Evolutionary conservation across 2,797 vertebrate species (phyloP).

Genomic region (Argya squamiceps): DNA sequence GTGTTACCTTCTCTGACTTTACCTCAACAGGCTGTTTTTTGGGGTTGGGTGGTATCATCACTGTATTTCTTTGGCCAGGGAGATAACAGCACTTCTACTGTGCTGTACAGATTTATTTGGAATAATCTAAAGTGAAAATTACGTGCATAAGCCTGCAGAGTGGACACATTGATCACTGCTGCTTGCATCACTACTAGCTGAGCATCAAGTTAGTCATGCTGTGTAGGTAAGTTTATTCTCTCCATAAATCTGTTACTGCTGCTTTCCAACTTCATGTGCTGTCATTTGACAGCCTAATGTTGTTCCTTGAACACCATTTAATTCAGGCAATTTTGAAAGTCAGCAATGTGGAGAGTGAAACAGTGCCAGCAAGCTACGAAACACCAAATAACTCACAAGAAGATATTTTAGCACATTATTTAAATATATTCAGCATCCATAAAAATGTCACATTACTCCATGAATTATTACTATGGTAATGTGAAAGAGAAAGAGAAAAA

Average conservation of each 20-base stretch:
- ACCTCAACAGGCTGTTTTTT: background rate
- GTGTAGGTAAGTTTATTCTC: conserved; percentile 53
- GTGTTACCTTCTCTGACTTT: background rate
- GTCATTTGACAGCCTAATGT: background rate
- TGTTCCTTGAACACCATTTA: background rate
- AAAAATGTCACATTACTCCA: background rate
- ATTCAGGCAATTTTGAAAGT: background rate
- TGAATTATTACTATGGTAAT: background rate
- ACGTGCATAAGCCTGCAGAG: background rate
- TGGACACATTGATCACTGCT: conserved; percentile 4
- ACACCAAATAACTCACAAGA: background rate
- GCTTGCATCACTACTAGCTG: conserved; percentile 19
- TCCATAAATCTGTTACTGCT: conserved; percentile 10
- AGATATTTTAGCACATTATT: background rate
- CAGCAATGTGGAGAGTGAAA: background rate
- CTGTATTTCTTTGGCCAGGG: background rate
- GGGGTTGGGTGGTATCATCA: accelerated
- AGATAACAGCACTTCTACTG: background rate
- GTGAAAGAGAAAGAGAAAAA: background rate
- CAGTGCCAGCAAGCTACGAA: background rate
- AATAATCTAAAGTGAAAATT: background rate
- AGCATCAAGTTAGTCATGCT: conserved; percentile 51
- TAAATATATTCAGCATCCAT: background rate
- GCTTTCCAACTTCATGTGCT: background rate
- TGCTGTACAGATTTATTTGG: background rate